These are phyloP conservation scores for Cactoblastis cactorum DNA, from an alignment of 2,888 invertebrate species.

Conservation along the genomic window DNA sequence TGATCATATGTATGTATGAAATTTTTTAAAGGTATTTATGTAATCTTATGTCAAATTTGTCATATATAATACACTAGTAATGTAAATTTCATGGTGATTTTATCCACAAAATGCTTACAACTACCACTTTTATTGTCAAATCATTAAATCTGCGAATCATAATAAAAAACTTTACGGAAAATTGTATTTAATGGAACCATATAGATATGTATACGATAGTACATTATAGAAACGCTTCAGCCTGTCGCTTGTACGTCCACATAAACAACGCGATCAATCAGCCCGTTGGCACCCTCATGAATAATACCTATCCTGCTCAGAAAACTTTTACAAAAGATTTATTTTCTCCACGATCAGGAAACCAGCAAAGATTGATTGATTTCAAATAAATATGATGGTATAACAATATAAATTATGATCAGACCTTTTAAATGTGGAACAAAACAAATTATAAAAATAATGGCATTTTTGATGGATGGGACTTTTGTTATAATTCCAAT, in stretches of 20 bases:
- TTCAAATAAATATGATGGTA: conserved; percentile 64
- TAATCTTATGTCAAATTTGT: too few relatives aligned
- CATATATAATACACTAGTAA: too few relatives aligned
- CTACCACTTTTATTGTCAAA: too few relatives aligned
- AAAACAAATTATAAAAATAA: conserved; percentile 22
- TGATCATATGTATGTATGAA: too few relatives aligned
- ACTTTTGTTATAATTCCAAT: background rate
- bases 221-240: conserved; percentile 21
- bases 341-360: conserved; percentile 60
- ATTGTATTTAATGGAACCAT: too few relatives aligned
- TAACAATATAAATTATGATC: conserved; percentile 28
- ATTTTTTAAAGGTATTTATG: too few relatives aligned
- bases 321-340: conserved; percentile 75
- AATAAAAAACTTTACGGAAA: too few relatives aligned
- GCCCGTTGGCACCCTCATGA: conserved; percentile 66
- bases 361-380: conserved; percentile 73
- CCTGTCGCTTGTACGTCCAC: conserved; percentile 19
- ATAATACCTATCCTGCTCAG: conserved; percentile 67
- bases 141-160: too few relatives aligned
- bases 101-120: too few relatives aligned
- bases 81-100: too few relatives aligned
- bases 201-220: background rate
- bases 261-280: conserved; percentile 68
- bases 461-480: conserved; percentile 11
- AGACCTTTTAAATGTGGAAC: conserved; percentile 24